These are phyloP conservation scores for Spisula subtruncata DNA, from an alignment of 2,888 invertebrate species.

Conservation along the genomic window DNA sequence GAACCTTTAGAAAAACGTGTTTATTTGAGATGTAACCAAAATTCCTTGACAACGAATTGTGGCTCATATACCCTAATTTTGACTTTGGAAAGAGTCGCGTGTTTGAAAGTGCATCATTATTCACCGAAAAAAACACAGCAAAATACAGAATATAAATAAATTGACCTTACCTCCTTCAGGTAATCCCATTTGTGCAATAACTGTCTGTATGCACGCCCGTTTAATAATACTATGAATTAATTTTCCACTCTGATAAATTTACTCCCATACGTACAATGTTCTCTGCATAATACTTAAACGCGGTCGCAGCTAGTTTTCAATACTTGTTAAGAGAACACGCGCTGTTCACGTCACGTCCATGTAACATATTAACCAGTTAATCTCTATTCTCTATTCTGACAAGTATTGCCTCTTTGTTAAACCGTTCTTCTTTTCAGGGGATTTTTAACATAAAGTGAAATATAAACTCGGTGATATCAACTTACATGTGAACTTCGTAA, in stretches of 20 bases:
- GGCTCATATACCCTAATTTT: no score
- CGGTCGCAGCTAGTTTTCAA: conserved; percentile 3
- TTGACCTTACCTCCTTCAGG: neutral
- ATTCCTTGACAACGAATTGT: no score
- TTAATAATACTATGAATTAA: neutral
- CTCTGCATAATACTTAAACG: conserved; percentile 9
- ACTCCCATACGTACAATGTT: neutral
- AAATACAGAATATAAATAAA: no score
- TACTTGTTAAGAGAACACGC: neutral
- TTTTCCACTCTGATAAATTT: neutral
- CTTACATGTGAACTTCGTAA: no score
- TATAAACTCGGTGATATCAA: no score
- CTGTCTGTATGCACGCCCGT: neutral
- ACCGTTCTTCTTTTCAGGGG: neutral
- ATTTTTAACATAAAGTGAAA: neutral
- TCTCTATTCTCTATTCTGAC: neutral
- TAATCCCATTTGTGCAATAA: neutral
- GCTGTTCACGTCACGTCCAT: neutral
- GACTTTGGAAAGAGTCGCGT: no score
- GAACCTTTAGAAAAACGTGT: no score
- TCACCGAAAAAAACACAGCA: no score
- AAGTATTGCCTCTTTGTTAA: neutral
- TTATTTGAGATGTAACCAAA: no score
- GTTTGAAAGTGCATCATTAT: no score
- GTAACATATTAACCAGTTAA: neutral